phyloP scores from a whole-genome alignment of 2,888 invertebrate species.

The Amiota communis region DNA sequence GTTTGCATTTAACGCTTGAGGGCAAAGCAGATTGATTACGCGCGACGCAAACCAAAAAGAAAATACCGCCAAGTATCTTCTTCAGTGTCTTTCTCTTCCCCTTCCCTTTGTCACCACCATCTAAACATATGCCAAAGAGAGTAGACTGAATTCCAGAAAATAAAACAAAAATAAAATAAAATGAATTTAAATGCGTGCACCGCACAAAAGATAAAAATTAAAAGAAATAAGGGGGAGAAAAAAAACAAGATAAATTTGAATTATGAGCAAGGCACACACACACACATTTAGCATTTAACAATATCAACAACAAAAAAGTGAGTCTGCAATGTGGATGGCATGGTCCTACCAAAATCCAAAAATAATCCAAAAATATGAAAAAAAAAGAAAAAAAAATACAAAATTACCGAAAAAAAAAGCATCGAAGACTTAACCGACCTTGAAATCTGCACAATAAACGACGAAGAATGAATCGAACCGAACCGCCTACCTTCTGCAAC shows the following conservation, averaged over 20 bases:
- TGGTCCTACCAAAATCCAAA: background rate
- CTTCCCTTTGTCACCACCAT: too few relatives aligned
- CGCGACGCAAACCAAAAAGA: slow-evolving; percentile 39
- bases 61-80: slow-evolving; percentile 33
- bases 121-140: background rate
- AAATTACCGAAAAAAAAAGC: background rate
- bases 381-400: background rate
- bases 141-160: background rate
- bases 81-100: too few relatives aligned
- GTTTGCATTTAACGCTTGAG: slow-evolving; percentile 65
- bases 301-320: slow-evolving; percentile 55
- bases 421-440: slow-evolving; percentile 46
- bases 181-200: slow-evolving; percentile 46
- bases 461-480: background rate
- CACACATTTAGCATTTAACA: slow-evolving; percentile 15
- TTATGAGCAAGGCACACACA: slow-evolving; percentile 48
- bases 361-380: background rate
- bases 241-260: slow-evolving; percentile 39
- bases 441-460: slow-evolving; percentile 47
- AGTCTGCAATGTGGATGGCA: slow-evolving; percentile 24
- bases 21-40: slow-evolving; percentile 64
- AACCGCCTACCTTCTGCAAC: background rate
- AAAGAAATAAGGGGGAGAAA: too few relatives aligned
- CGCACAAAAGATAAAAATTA: slow-evolving; percentile 45
- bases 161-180: slow-evolving; percentile 1